Evolutionary conservation across 2,797 vertebrate genomes (phyloP), one percentile per base, ranked within the genome.

Genomic region (Sorex maritimensis): DNA sequence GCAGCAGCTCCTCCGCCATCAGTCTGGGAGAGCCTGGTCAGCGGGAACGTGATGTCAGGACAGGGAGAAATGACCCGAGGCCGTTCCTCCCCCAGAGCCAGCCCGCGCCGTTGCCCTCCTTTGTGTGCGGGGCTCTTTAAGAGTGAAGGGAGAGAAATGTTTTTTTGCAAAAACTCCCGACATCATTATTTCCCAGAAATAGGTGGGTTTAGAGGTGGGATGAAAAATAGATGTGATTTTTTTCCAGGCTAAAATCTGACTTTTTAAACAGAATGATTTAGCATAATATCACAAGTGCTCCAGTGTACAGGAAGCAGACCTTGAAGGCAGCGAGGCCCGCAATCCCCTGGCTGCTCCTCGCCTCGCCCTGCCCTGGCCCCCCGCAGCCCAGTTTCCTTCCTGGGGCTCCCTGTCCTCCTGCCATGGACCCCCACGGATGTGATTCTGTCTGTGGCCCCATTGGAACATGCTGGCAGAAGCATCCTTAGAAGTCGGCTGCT

Each of bases 181-280:
- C 3, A 0, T 24, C 46, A 3, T 61, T 81, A 28, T 85, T 84
- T 69, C 65, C 15, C 19, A 28, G 75, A 77, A 69, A 65, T 46
- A 46, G 87, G 38, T 21, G 38, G 13, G 38, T 24, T 61, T 95
- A 49, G 13, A n/a, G 49, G 28, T 68, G 2, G 55, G 83, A 63
- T 86, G 63, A 90, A 82, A 84, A 8, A 52, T 73, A 28, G 71
- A 41, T 30, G 44, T 81, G 46, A 49, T 58, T 63, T 44, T 71
- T 86, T 88, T 88, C 72, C 87, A 73, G 72, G 79, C 34, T 34
- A 58, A 96, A 78, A 79, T 82, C 72, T 83, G 63, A 72, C 23
- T 86, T 85, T 75, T 61, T 38, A 86, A 69, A 79, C 81, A 90
- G 19, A 68, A 68, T 69, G 17, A 79, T 65, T 92, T 72, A 89